Evolutionary conservation across 2,888 invertebrate species (phyloP).

Genomic region (Lapara coniferarum): DNA sequence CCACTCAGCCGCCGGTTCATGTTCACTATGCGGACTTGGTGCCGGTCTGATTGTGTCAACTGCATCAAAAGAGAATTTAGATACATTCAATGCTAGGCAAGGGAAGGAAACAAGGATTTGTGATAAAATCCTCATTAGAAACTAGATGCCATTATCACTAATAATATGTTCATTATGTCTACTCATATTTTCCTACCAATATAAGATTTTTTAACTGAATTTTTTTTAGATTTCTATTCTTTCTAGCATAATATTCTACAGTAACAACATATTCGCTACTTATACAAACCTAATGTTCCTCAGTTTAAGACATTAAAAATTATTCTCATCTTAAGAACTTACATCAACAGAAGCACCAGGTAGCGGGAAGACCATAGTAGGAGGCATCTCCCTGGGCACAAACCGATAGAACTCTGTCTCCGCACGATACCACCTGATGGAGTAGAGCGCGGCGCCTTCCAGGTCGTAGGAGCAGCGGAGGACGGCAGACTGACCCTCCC

Average conservation of each 20-base stretch:
- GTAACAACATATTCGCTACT: too few relatives aligned
- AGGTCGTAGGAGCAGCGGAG: conserved; percentile 84
- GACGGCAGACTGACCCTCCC: conserved; percentile 78
- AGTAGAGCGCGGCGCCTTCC: conserved; percentile 87
- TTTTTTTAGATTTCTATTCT: too few relatives aligned
- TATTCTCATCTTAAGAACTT: conserved; percentile 59
- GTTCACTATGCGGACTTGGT: conserved; percentile 87
- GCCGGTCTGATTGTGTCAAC: conserved; percentile 86
- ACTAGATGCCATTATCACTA: too few relatives aligned
- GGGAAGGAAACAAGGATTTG: too few relatives aligned
- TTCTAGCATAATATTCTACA: too few relatives aligned
- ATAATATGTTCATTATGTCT: too few relatives aligned
- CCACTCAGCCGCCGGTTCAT: conserved; percentile 87
- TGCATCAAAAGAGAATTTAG: conserved; percentile 50
- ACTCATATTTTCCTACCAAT: too few relatives aligned
- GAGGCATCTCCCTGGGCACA: conserved; percentile 88
- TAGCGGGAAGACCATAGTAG: conserved; percentile 86
- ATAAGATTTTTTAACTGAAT: too few relatives aligned
- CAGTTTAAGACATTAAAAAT: too few relatives aligned
- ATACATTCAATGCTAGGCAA: neutral
- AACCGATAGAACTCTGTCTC: conserved; percentile 90
- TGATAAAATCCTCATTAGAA: too few relatives aligned
- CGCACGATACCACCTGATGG: conserved; percentile 87
- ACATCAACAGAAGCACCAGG: conserved; percentile 89
- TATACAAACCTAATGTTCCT: too few relatives aligned